phyloP scores from a whole-genome alignment of 2,113 vertebrate genomes.

The Xyliphius kryptos region DNA sequence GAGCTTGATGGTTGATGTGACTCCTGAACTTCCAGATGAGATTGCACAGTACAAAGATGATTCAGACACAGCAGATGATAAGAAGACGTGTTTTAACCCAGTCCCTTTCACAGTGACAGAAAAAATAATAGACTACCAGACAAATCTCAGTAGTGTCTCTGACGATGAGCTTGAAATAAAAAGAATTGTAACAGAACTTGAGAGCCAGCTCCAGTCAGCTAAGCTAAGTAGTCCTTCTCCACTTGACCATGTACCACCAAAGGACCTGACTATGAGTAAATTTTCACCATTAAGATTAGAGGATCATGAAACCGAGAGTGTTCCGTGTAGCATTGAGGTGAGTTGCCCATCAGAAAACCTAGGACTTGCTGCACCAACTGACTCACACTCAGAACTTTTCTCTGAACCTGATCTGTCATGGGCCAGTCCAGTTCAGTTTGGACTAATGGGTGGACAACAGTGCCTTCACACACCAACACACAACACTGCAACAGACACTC shows the following conservation, averaged over 20 bases:
- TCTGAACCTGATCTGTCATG: conserved; percentile 57
- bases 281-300: conserved; percentile 59
- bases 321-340: conserved; percentile 47
- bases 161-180: conserved; percentile 91
- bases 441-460: conserved; percentile 52
- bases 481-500: conserved; percentile 34
- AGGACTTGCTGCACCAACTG: conserved; percentile 10
- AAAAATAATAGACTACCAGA: conserved; percentile 62
- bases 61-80: conserved; percentile 59
- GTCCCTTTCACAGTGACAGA: conserved; percentile 65
- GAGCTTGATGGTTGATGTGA: conserved; percentile 69
- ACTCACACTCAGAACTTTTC: conserved; percentile 32
- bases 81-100: conserved; percentile 56
- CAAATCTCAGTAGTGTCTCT: conserved; percentile 60
- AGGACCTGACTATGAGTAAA: conserved; percentile 50
- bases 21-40: conserved; percentile 66
- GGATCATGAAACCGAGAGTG: conserved; percentile 50
- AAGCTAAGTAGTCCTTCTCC: conserved; percentile 52
- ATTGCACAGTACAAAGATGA: conserved; percentile 67
- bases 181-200: conserved; percentile 84
- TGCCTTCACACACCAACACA: conserved; percentile 49
- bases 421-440: conserved; percentile 62
- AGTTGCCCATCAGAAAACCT: conserved; percentile 44
- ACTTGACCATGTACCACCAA: conserved; percentile 33
- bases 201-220: conserved; percentile 79